Conservation (phyloP, 2,113 vertebrate genomes). For the Myiopsitta monachus region DNA sequence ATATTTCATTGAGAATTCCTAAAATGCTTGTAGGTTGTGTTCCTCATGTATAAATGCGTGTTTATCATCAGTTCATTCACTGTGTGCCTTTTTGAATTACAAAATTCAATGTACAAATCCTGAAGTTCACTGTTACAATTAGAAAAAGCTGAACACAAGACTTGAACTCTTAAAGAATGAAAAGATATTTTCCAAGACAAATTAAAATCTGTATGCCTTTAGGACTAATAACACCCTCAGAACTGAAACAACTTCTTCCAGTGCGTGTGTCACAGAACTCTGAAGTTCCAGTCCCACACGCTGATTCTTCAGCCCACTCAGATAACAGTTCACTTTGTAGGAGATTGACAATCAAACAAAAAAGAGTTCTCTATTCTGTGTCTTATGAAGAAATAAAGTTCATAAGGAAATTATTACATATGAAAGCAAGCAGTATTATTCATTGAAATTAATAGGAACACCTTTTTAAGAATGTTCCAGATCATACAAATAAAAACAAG, state of each 20-base stretch:
- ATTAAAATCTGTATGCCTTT: background rate
- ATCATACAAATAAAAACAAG: background rate
- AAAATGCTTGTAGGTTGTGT: background rate
- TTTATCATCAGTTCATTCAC: background rate
- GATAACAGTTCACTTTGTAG: background rate
- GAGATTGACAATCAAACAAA: background rate
- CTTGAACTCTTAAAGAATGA: background rate
- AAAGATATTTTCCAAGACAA: background rate
- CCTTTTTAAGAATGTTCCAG: background rate
- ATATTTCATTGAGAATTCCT: background rate
- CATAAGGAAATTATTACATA: background rate
- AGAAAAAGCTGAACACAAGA: background rate
- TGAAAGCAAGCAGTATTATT: background rate
- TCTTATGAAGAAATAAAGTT: background rate
- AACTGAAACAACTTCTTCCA: background rate
- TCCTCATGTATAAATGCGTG: background rate
- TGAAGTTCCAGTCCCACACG: background rate
- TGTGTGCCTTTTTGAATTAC: background rate
- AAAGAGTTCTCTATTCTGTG: background rate
- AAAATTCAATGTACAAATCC: background rate
- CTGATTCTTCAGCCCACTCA: background rate
- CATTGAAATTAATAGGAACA: background rate
- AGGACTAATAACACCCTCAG: background rate
- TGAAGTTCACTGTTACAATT: background rate
- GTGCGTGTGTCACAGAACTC: background rate